Percentiles rank a stretch among this genome's conserved stretches.
Conservation (phyloP, 2,797 vertebrate genomes). For the Lagorchestes hirsutus region DNA sequence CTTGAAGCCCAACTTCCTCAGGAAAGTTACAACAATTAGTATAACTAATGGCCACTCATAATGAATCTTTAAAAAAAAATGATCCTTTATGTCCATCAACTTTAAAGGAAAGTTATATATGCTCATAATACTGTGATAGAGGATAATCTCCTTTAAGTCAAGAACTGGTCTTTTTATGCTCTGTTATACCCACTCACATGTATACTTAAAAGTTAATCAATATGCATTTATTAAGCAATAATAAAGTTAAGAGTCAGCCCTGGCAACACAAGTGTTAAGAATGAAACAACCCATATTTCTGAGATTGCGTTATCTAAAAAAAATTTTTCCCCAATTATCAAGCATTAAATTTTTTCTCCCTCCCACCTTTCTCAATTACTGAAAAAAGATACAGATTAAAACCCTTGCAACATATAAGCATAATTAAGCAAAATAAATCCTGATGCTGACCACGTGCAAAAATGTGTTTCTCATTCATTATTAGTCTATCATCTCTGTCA, state of each 20-base stretch:
- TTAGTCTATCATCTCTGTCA: background rate
- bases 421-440: background rate
- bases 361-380: background rate
- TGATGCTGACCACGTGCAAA: background rate
- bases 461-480: background rate
- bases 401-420: background rate
- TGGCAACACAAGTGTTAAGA: background rate
- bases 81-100: background rate
- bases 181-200: background rate
- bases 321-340: background rate
- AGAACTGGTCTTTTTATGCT: background rate
- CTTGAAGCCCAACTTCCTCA: background rate
- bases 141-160: background rate
- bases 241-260: background rate
- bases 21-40: slow-evolving; percentile 7
- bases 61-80: background rate
- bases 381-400: background rate
- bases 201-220: background rate
- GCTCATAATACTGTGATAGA: background rate
- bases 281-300: background rate
- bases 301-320: background rate
- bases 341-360: background rate
- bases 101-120: slow-evolving; percentile 14
- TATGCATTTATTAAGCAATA: background rate
- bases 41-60: background rate